Evolutionary conservation across 2,888 invertebrate genomes (phyloP).

Genomic region (Drosophila meridionalis): DNA sequence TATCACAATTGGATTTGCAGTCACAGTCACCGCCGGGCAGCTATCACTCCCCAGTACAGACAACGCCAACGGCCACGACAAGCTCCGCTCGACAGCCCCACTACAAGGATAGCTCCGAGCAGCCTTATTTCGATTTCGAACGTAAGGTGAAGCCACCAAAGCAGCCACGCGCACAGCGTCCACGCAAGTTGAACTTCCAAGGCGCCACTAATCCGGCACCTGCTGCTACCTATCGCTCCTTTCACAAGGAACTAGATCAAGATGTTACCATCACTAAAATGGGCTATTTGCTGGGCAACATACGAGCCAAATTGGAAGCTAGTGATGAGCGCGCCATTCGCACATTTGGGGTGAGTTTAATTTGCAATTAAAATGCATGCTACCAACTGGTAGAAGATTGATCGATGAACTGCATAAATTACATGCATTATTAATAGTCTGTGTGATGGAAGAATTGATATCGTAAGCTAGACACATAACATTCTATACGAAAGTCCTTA

Average conservation of each 20-base stretch:
- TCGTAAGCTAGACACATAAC: background rate
- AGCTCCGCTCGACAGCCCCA: conserved; percentile 34
- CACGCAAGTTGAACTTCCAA: conserved; percentile 77
- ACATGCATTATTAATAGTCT: background rate
- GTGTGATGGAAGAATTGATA: background rate
- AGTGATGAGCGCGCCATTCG: conserved; percentile 77
- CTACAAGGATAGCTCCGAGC: conserved; percentile 28
- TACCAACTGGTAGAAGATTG: background rate
- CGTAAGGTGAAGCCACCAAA: conserved; percentile 81
- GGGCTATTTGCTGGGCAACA: conserved; percentile 82
- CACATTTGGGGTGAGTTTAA: conserved; percentile 80
- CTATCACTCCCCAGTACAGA: conserved; percentile 82
- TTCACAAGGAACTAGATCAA: conserved; percentile 81
- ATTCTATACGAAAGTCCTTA: background rate
- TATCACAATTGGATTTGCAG: conserved; percentile 61
- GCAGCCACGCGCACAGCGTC: conserved; percentile 49
- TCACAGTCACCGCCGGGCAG: conserved; percentile 83
- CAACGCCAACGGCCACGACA: conserved; percentile 57
- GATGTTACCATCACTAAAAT: conserved; percentile 83
- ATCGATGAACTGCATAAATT: background rate
- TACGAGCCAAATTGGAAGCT: conserved; percentile 82
- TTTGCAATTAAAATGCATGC: background rate
- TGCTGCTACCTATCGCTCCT: conserved; percentile 82
- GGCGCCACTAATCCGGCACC: conserved; percentile 30
- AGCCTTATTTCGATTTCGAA: conserved; percentile 81